Evolutionary conservation across 1,140 invertebrate species (phyloP).

Genomic region (Propsilocerus akamusi): DNA sequence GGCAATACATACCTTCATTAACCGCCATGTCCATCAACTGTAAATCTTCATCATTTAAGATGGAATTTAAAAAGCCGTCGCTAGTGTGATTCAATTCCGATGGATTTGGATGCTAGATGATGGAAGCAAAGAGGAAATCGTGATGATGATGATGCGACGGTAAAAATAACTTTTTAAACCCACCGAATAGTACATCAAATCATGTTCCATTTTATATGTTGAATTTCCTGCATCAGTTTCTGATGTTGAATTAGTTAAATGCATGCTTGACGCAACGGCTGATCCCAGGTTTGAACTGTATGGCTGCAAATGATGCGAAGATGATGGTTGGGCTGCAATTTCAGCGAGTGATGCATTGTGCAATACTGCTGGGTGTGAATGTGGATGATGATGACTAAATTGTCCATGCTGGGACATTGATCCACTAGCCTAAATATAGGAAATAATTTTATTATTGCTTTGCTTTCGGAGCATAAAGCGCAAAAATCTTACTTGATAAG

Average conservation of each 20-base stretch:
- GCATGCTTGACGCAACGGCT: slow-evolving; percentile 60
- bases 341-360: slow-evolving; percentile 16
- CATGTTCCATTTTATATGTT: slow-evolving; percentile 29
- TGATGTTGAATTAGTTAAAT: slow-evolving; percentile 25
- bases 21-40: slow-evolving; percentile 80
- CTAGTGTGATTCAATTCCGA: slow-evolving; percentile 51
- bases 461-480: not conserved
- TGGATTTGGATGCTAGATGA: slow-evolving; percentile 27
- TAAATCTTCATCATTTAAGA: slow-evolving; percentile 71
- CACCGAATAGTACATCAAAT: slow-evolving; percentile 31
- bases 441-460: not conserved
- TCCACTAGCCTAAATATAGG: slow-evolving; percentile 5
- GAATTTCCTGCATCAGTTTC: slow-evolving; percentile 21
- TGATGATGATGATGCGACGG: slow-evolving; percentile 2
- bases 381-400: slow-evolving; percentile 25
- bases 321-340: slow-evolving; percentile 23
- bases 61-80: slow-evolving; percentile 67
- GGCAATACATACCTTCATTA: slow-evolving; percentile 68
- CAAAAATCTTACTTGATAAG: slow-evolving; percentile 10
- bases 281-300: slow-evolving; percentile 50
- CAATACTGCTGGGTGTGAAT: slow-evolving; percentile 18
- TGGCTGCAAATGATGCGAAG: slow-evolving; percentile 13
- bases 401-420: slow-evolving; percentile 28
- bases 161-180: slow-evolving; percentile 9
- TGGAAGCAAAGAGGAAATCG: slow-evolving; percentile 2